Evolutionary conservation across 2,797 vertebrate genomes (phyloP).

Genomic region (Adelosebastes latens): DNA sequence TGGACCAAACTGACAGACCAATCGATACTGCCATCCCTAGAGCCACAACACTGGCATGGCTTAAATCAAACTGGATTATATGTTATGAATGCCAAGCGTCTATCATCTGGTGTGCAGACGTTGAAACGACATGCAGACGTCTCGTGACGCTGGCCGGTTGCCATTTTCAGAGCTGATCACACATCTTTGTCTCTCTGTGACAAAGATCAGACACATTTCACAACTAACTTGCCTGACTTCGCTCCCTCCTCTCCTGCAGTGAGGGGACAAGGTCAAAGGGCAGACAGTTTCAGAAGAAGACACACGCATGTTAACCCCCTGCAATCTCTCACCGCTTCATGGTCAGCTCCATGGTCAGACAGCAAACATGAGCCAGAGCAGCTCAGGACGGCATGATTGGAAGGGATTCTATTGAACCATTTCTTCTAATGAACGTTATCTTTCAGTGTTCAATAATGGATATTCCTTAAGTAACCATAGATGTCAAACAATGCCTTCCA

Average conservation of each 20-base stretch:
- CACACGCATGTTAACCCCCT: not conserved
- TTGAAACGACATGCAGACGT: not conserved
- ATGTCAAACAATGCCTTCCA: conserved; percentile 1
- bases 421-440: conserved; percentile 17
- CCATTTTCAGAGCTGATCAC: conserved; percentile 26
- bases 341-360: conserved; percentile 23
- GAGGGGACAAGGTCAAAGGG: conserved; percentile 64
- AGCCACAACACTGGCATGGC: not conserved
- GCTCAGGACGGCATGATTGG: conserved; percentile 20
- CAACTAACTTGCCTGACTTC: conserved; percentile 45
- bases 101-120: not conserved
- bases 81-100: not conserved
- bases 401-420: not conserved
- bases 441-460: conserved; percentile 23
- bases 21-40: too few species aligned
- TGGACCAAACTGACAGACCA: not conserved
- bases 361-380: conserved; percentile 28
- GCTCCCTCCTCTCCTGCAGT: not conserved
- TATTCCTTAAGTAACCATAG: not conserved
- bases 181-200: conserved; percentile 46
- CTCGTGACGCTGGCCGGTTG: not conserved
- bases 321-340: not conserved
- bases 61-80: not conserved
- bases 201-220: conserved; percentile 76
- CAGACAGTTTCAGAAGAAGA: conserved; percentile 7